Evolutionary conservation across 1,140 invertebrate genomes (phyloP).

Genomic region (Yoshiicerus persimilis): DNA sequence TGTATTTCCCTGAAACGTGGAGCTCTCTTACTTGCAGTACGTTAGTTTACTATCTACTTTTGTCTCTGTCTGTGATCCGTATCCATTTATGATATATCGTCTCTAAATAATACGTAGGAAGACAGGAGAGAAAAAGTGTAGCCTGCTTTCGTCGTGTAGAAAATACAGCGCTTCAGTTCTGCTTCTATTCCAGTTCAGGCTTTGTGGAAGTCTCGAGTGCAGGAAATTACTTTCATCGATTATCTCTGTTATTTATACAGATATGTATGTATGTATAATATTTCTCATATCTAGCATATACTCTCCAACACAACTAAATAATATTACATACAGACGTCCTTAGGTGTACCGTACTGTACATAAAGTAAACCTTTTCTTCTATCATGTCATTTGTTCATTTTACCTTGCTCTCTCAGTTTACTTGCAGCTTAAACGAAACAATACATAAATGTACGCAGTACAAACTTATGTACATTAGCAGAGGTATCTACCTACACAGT

Average conservation of each 20-base stretch:
- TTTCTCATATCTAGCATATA: neutral
- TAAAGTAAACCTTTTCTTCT: neutral
- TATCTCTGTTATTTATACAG: neutral
- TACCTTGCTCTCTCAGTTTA: neutral
- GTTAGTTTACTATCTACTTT: neutral
- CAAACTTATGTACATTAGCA: too few relatives aligned
- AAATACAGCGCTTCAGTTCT: neutral
- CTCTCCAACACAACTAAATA: neutral
- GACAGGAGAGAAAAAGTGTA: neutral
- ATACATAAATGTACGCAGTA: neutral
- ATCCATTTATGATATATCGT: conserved; percentile 21
- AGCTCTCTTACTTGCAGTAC: neutral
- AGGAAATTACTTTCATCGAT: conserved; percentile 28
- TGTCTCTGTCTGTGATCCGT: conserved; percentile 1
- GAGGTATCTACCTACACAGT: too few relatives aligned
- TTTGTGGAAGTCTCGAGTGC: conserved; percentile 9
- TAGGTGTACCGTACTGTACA: neutral
- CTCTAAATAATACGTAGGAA: neutral
- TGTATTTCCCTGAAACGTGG: too few relatives aligned
- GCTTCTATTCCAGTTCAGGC: neutral
- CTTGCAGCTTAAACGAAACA: neutral
- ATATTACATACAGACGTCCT: too few relatives aligned
- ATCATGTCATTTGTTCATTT: neutral
- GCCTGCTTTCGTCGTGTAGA: neutral
- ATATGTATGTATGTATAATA: neutral